These are phyloP conservation scores for Drosophila hamatofila DNA, from an alignment of 2,888 invertebrate species.

Conservation along the genomic window DNA sequence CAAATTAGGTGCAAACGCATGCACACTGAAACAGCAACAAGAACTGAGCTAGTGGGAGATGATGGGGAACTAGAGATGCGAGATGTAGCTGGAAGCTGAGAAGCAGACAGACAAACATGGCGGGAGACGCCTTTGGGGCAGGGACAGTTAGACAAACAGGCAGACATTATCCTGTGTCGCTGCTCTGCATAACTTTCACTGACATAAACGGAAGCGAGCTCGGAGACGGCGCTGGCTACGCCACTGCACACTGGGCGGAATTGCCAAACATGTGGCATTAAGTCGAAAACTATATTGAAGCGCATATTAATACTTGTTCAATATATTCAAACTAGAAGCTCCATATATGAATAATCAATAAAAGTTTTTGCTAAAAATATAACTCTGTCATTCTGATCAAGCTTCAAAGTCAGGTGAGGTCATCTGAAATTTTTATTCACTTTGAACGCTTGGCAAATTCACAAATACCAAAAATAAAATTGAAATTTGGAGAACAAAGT, in stretches of 20 bases:
- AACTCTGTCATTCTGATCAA: too few species aligned
- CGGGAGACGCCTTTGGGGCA: constrained; percentile 48
- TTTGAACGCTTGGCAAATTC: too few species aligned
- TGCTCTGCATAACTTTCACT: constrained; percentile 72
- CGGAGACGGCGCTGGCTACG: constrained; percentile 9
- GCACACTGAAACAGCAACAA: constrained; percentile 51
- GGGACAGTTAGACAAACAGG: constrained; percentile 66
- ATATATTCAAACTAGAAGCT: too few species aligned
- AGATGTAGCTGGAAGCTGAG: not conserved
- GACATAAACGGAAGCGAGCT: constrained; percentile 36
- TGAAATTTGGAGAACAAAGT: too few species aligned
- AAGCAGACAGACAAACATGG: constrained; percentile 51
- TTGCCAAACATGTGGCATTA: too few species aligned
- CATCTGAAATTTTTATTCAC: too few species aligned
- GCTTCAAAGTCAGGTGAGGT: too few species aligned
- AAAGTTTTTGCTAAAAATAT: too few species aligned
- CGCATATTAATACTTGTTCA: too few species aligned
- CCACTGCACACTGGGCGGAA: not conserved
- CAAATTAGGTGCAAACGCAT: constrained; percentile 77
- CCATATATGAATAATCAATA: too few species aligned
- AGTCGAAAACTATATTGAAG: too few species aligned
- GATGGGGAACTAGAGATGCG: constrained; percentile 1
- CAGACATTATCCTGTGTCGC: constrained; percentile 74
- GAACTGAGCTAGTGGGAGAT: constrained; percentile 6
- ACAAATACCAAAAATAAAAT: too few species aligned